These are phyloP conservation scores for Pachyrhynchus sulphureomaculatus DNA, from an alignment of 1,140 invertebrate species.

Conservation along the genomic window DNA sequence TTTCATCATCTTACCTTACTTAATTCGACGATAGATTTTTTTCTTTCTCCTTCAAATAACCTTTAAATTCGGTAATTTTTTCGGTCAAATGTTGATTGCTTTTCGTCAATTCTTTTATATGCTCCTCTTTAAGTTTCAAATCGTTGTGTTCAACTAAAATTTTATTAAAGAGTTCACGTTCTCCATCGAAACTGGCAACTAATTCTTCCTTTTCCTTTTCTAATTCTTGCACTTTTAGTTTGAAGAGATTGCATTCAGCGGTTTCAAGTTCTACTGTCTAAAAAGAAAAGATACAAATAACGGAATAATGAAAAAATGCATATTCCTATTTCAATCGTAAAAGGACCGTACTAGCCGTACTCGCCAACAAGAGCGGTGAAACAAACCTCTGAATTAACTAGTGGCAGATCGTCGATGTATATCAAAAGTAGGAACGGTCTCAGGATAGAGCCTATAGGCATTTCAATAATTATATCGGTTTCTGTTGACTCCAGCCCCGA, in stretches of 20 bases:
- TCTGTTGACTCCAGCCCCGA: too few species aligned
- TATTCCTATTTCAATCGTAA: too few species aligned
- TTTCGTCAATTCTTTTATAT: conserved; percentile 53
- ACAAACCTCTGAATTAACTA: too few species aligned
- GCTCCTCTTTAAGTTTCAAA: conserved; percentile 39
- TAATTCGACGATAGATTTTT: conserved; percentile 21
- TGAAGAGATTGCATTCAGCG: conserved; percentile 34
- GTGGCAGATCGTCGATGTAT: too few species aligned
- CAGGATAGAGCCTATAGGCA: too few species aligned
- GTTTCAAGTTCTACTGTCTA: conserved; percentile 45
- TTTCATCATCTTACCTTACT: conserved; percentile 33
- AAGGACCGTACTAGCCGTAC: too few species aligned
- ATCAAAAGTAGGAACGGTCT: too few species aligned
- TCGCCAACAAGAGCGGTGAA: too few species aligned
- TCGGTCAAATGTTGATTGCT: conserved; percentile 47
- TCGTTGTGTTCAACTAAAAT: conserved; percentile 27
- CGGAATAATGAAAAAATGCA: too few species aligned
- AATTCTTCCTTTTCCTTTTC: conserved; percentile 32
- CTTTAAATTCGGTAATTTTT: conserved; percentile 47
- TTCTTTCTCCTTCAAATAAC: conserved; percentile 36
- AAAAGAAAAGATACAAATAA: too few species aligned
- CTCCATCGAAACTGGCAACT: conserved; percentile 23
- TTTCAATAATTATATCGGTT: too few species aligned
- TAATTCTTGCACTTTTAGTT: conserved; percentile 38
- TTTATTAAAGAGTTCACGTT: conserved; percentile 32